Conservation (phyloP, 2,888 invertebrate species). For the Pasiphila rectangulata region DNA sequence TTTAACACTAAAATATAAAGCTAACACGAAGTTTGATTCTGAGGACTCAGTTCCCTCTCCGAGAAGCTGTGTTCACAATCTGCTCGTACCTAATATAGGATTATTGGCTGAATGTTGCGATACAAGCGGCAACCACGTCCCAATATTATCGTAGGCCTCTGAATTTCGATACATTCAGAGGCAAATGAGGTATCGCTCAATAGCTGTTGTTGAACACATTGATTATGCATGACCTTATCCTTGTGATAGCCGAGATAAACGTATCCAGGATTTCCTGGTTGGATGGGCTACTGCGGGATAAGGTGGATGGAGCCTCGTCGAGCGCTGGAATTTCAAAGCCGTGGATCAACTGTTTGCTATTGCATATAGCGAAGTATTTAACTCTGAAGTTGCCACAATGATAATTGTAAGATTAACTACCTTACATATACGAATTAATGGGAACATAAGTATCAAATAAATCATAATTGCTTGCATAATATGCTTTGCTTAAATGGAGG, state of each 20-base stretch:
- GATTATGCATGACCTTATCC: slow-evolving; percentile 26
- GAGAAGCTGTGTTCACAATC: neutral
- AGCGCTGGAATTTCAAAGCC: neutral
- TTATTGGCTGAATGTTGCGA: slow-evolving; percentile 12
- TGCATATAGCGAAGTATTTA: too few species aligned
- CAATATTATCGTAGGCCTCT: slow-evolving; percentile 22
- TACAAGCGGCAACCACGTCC: slow-evolving; percentile 20
- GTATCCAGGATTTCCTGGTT: slow-evolving; percentile 2
- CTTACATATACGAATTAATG: too few species aligned
- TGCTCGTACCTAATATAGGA: slow-evolving; percentile 1
- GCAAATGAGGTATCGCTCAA: slow-evolving; percentile 40
- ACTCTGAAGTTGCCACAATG: too few species aligned
- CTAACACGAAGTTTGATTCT: too few species aligned
- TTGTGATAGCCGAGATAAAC: slow-evolving; percentile 11
- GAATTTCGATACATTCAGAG: slow-evolving; percentile 35
- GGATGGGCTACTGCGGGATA: neutral
- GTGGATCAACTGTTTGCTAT: neutral
- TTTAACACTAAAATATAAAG: too few species aligned
- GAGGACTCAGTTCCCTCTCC: too few species aligned
- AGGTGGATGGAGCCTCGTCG: neutral
- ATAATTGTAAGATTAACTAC: too few species aligned
- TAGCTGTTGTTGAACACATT: slow-evolving; percentile 27
- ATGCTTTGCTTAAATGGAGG: too few species aligned
- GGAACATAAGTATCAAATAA: too few species aligned
- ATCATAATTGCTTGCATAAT: too few species aligned